Base-by-base conservation (phyloP, 2,113 vertebrate genomes). In the Daphoenositta chrysoptera region DNA sequence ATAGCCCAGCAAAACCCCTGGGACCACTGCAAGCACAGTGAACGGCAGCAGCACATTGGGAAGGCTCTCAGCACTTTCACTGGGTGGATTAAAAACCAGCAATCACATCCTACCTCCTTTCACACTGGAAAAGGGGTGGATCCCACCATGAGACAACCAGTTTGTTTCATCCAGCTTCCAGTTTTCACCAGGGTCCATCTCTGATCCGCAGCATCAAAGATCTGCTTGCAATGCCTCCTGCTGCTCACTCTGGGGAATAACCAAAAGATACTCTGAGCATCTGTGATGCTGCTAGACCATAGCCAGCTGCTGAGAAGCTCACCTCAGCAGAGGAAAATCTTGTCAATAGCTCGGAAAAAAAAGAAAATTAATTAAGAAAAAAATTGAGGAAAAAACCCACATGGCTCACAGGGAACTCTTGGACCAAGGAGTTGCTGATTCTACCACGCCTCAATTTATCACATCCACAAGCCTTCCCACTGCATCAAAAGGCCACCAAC, bases 121-220 rank as follows among this genome's bases (percentile, higher is more conserved):
- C 79, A 90, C 83, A 93, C 47, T 97, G 83, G 94, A 89, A 92
- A 98, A 97, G 40, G 97, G 95, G 90, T 97, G 97, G 50, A 97
- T 94, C 92, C 98, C 98, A 83, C 95, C 89, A 61, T 91, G 97
- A 66, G 97, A 88, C 83, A 98, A 77, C 98, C 98, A 98, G 88
- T 95, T 93, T 94, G 95, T 97, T 94, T 98, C 98, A 71, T 98
- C 98, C 94, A 98, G 95, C 79, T 97, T 96, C 98, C 98, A 98
- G 76, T 92, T 97, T 89, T 98, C 98, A 95, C 61, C 78, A 66
- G 97, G 93, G 48, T 98, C 98, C 98, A 98, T 98, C 76, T 78
- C 97, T 95, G 94, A 66, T 77, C 50, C 35, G 13, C 70, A 93
- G 93, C 88, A 93, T 91, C 96, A 90, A 95, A 96, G 76, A 86